Conservation (phyloP, 2,888 invertebrate genomes). For the Hypsopygia costalis region DNA sequence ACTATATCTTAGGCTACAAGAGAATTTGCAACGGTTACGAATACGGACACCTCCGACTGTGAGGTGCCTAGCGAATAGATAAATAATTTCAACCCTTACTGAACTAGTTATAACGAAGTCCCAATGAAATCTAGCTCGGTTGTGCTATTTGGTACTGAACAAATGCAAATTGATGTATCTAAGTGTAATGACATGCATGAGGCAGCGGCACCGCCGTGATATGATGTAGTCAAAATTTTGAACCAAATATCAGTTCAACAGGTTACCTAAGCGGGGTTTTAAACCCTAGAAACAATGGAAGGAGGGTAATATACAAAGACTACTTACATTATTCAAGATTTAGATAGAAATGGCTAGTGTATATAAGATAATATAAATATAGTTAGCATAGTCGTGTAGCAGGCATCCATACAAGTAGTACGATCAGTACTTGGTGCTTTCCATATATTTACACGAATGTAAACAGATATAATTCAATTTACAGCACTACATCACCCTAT, state of each 20-base stretch:
- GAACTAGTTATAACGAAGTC: constrained; percentile 49
- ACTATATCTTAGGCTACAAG: constrained; percentile 67
- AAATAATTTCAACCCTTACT: constrained; percentile 38
- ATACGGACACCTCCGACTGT: not conserved
- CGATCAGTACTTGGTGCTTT: constrained; percentile 62
- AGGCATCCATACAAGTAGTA: constrained; percentile 42
- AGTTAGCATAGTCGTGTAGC: constrained; percentile 50
- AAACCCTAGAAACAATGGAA: constrained; percentile 49
- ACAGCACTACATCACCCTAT: constrained; percentile 38
- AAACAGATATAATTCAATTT: constrained; percentile 34
- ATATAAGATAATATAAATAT: constrained; percentile 49
- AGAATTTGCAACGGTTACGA: constrained; percentile 64
- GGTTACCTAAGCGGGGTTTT: constrained; percentile 14
- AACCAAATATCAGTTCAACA: constrained; percentile 13
- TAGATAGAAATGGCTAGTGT: constrained; percentile 72
- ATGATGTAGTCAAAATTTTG: constrained; percentile 17
- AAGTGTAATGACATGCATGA: constrained; percentile 43
- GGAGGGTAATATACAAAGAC: constrained; percentile 69
- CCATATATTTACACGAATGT: constrained; percentile 39
- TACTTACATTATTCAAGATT: constrained; percentile 68
- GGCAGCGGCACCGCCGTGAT: constrained; percentile 26
- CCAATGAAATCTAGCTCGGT: constrained; percentile 60
- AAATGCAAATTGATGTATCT: constrained; percentile 73
- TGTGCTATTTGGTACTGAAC: constrained; percentile 74
- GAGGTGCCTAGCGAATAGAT: constrained; percentile 19